A percentile compares a stretch with the other conserved stretches of the same genome.
phyloP scores from a whole-genome alignment of 2,888 invertebrate genomes.

The Aleiodes alternator region DNA sequence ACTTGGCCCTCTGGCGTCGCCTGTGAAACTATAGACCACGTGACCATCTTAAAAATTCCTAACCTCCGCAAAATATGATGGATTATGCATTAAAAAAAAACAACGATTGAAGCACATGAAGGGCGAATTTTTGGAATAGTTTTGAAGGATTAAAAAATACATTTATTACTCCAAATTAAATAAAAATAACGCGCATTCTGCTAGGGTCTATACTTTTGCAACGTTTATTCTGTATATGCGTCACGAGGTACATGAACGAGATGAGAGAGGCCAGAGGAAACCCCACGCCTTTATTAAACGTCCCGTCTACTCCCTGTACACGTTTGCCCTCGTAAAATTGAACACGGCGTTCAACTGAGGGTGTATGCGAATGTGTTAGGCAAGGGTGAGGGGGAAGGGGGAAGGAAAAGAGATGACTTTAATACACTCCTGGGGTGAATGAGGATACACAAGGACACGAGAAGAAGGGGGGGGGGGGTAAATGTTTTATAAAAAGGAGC shows the following conservation, averaged over 20 bases:
- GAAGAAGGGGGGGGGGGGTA: not conserved
- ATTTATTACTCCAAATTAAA: not conserved
- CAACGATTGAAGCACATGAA: not conserved
- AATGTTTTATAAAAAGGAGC: conserved; percentile 17
- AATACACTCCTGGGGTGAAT: conserved; percentile 26
- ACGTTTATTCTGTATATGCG: not conserved
- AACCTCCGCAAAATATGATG: not conserved
- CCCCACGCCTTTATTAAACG: conserved; percentile 62
- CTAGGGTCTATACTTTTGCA: conserved; percentile 17
- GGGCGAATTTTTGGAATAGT: not conserved
- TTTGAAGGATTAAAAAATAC: not conserved
- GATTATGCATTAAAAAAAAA: not conserved
- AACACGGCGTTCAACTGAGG: conserved; percentile 52
- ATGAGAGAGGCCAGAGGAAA: conserved; percentile 37
- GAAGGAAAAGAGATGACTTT: conserved; percentile 29
- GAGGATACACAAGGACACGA: conserved; percentile 22
- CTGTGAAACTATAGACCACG: conserved; percentile 4
- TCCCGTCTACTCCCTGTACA: conserved; percentile 60
- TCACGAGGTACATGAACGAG: conserved; percentile 15
- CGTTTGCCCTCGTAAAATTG: conserved; percentile 70
- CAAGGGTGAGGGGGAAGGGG: not conserved
- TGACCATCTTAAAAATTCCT: conserved; percentile 2
- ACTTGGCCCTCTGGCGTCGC: conserved; percentile 14
- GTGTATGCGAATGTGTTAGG: conserved; percentile 15
- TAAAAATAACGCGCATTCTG: not conserved